These are phyloP conservation scores for Bombylius major DNA, from an alignment of 2,888 invertebrate genomes.

Conservation along the genomic window DNA sequence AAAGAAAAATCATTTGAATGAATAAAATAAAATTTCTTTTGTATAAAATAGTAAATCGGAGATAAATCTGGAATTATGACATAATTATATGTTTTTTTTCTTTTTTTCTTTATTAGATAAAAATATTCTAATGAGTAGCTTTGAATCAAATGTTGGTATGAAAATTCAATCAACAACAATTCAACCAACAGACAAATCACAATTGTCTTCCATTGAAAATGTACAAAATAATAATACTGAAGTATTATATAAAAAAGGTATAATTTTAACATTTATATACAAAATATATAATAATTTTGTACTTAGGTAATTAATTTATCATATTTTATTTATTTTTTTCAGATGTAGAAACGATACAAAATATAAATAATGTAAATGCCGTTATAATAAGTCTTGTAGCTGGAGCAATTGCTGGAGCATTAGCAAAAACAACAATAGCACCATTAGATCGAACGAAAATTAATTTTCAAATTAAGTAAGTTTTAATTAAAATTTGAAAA, in stretches of 20 bases:
- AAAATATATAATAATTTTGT: too few species aligned
- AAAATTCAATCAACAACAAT: not conserved
- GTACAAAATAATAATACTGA: not conserved
- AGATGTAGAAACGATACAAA: not conserved
- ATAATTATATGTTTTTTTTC: not conserved
- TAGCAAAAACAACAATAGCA: constrained; percentile 93
- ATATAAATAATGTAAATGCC: constrained; percentile 40
- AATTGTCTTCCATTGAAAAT: not conserved
- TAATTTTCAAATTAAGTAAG: constrained; percentile 81
- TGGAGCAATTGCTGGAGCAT: constrained; percentile 87
- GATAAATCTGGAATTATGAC: too few species aligned
- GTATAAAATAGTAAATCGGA: too few species aligned
- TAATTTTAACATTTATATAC: not conserved
- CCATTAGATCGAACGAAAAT: constrained; percentile 97
- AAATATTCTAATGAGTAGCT: not conserved
- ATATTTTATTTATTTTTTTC: not conserved
- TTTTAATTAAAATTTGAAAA: not conserved
- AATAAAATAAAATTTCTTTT: too few species aligned
- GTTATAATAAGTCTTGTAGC: constrained; percentile 74
- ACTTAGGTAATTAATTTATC: not conserved
- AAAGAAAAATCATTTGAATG: too few species aligned
- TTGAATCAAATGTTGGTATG: not conserved
- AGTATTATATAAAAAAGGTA: not conserved
- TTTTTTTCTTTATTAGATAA: not conserved
- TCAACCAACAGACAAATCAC: not conserved